Percentiles rank a stretch among this genome's conserved stretches.
Evolutionary conservation across 2,888 invertebrate genomes (phyloP).

Genomic region (Apamea monoglypha): DNA sequence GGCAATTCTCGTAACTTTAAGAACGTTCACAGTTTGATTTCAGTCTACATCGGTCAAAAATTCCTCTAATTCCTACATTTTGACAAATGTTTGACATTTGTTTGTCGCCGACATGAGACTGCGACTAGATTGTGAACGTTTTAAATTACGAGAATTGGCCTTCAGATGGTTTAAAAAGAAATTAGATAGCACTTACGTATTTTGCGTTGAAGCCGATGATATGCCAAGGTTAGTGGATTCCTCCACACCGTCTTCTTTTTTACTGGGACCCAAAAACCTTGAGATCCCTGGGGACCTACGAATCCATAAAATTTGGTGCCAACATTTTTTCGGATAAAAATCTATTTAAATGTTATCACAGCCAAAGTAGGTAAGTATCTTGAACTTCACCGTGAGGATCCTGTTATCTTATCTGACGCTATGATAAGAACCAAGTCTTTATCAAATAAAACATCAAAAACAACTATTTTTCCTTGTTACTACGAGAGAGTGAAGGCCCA

Average conservation of each 20-base stretch:
- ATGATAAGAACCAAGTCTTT: constrained; percentile 30
- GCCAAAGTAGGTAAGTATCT: constrained; percentile 2
- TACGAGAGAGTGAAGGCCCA: not conserved
- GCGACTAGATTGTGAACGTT: no score
- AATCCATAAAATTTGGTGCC: not conserved
- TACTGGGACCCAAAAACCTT: not conserved
- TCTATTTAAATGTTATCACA: constrained; percentile 11
- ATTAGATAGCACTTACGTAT: not conserved
- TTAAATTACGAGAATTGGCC: no score
- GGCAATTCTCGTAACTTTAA: no score
- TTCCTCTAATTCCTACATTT: no score
- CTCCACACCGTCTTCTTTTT: not conserved
- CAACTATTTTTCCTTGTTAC: constrained; percentile 16
- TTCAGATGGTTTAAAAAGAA: not conserved
- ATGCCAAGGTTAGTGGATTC: not conserved
- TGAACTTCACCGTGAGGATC: constrained; percentile 24
- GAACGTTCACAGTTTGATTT: no score
- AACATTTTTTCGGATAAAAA: not conserved
- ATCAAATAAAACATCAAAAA: constrained; percentile 23
- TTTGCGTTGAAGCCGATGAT: not conserved
- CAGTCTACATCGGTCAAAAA: no score
- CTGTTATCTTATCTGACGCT: constrained; percentile 19
- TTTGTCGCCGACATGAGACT: no score
- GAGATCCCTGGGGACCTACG: not conserved
- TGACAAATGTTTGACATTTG: no score